phyloP scores from a whole-genome alignment of 92 coral and sea anemone genomes.

The Meandrina meandrites region DNA sequence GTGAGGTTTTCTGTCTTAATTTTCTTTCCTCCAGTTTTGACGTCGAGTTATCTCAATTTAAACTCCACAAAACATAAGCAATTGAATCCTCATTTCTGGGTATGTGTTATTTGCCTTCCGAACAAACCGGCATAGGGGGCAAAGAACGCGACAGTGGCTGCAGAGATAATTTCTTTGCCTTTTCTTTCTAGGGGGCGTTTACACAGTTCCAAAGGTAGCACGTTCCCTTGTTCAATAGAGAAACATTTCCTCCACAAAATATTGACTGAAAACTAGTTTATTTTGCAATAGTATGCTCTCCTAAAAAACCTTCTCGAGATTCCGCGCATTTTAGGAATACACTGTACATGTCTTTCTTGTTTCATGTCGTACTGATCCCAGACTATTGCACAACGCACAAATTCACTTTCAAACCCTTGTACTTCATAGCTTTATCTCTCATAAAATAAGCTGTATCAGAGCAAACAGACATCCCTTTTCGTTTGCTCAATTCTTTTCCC shows the following conservation, averaged over 20 bases:
- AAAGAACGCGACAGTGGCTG: too few relatives aligned
- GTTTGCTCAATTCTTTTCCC: background rate
- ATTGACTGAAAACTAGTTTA: constrained; percentile 24
- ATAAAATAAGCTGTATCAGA: background rate
- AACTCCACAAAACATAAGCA: too few relatives aligned
- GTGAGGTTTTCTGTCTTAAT: too few relatives aligned
- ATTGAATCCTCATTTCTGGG: too few relatives aligned
- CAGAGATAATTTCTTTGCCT: too few relatives aligned
- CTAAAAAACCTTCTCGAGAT: constrained; percentile 5
- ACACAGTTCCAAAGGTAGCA: background rate
- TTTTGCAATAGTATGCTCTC: constrained; percentile 14
- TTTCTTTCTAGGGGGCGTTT: background rate
- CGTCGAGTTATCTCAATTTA: too few relatives aligned
- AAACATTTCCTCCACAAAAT: background rate
- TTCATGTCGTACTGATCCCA: background rate
- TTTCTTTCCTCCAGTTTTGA: too few relatives aligned
- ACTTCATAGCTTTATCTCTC: background rate
- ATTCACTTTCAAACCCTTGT: background rate
- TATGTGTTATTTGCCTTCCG: too few relatives aligned
- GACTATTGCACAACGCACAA: background rate
- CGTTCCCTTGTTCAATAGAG: background rate
- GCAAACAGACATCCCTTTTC: background rate
- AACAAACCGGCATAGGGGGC: too few relatives aligned
- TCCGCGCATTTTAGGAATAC: background rate
- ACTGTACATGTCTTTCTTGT: constrained; percentile 8